These are phyloP conservation scores for Xylota segnis DNA, from an alignment of 2,888 invertebrate genomes.

Conservation along the genomic window DNA sequence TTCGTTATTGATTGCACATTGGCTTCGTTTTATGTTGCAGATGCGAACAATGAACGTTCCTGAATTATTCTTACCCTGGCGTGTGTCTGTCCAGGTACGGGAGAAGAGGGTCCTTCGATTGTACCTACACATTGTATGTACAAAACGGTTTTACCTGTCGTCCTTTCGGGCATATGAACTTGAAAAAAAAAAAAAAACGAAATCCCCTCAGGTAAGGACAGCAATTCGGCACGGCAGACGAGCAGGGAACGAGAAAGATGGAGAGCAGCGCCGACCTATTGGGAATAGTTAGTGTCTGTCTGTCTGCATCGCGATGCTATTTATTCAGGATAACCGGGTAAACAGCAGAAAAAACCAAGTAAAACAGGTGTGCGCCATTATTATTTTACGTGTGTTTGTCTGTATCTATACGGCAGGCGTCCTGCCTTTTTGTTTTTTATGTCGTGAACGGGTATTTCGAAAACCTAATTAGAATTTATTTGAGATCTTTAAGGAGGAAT, in stretches of 20 bases:
- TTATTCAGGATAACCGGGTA: constrained; percentile 21
- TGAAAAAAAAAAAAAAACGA: constrained; percentile 18
- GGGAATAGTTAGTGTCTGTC: constrained; percentile 17
- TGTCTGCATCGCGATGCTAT: constrained; percentile 27
- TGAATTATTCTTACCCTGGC: constrained; percentile 27
- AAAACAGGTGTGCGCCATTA: constrained; percentile 57
- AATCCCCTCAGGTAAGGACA: constrained; percentile 29
- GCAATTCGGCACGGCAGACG: constrained; percentile 12
- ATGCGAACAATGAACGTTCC: constrained; percentile 26
- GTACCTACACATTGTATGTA: too few relatives aligned
- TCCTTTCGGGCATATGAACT: constrained; percentile 66
- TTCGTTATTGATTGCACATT: constrained; percentile 64
- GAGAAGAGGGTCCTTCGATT: background rate
- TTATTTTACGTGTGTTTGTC: constrained; percentile 12
- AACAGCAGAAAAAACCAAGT: constrained; percentile 3
- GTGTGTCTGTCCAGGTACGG: constrained; percentile 6
- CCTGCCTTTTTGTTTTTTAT: constrained; percentile 11
- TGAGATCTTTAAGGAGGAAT: constrained; percentile 30
- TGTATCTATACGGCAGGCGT: constrained; percentile 26
- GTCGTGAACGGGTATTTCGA: constrained; percentile 21
- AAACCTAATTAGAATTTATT: constrained; percentile 68
- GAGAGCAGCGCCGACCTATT: constrained; percentile 10
- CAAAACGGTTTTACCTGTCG: constrained; percentile 47
- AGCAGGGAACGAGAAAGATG: constrained; percentile 6
- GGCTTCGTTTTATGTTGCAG: constrained; percentile 39